These are phyloP conservation scores for Oxystoma pomonae DNA, from an alignment of 2,888 invertebrate genomes.

Conservation along the genomic window DNA sequence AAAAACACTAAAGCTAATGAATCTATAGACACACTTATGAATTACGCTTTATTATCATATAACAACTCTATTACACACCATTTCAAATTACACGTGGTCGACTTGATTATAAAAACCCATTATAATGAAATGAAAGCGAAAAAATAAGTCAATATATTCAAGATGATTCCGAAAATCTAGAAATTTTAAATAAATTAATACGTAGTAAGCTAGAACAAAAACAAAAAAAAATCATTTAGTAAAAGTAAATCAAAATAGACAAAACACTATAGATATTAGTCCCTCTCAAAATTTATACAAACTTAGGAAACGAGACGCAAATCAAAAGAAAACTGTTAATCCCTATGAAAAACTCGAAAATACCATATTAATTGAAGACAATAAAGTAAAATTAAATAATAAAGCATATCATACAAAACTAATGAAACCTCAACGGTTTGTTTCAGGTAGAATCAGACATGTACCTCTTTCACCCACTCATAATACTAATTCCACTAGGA, in stretches of 20 bases:
- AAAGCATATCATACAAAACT: conserved; percentile 3
- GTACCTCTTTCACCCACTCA: too few species aligned
- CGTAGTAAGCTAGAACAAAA: too few species aligned
- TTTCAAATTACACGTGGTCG: conserved; percentile 2
- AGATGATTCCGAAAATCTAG: conserved; percentile 5
- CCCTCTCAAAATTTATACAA: neutral
- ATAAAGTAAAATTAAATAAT: conserved; percentile 6
- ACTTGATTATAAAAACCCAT: conserved; percentile 11
- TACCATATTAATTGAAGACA: neutral
- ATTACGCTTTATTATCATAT: conserved; percentile 8
- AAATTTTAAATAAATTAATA: conserved; percentile 2
- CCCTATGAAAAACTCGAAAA: too few species aligned
- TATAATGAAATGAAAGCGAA: conserved; percentile 4
- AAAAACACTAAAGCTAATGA: conserved; percentile 11
- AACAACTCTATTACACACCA: conserved; percentile 8
- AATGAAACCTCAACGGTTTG: conserved; percentile 7
- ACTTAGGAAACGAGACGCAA: too few species aligned
- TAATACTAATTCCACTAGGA: too few species aligned
- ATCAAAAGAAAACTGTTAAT: too few species aligned
- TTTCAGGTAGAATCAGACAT: conserved; percentile 7
- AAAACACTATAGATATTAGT: neutral
- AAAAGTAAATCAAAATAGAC: neutral
- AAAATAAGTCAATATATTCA: conserved; percentile 7
- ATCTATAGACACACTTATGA: neutral
- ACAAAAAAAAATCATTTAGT: neutral